Base-by-base conservation (phyloP, 2,797 vertebrate species). In the Austrolebias charrua region DNA sequence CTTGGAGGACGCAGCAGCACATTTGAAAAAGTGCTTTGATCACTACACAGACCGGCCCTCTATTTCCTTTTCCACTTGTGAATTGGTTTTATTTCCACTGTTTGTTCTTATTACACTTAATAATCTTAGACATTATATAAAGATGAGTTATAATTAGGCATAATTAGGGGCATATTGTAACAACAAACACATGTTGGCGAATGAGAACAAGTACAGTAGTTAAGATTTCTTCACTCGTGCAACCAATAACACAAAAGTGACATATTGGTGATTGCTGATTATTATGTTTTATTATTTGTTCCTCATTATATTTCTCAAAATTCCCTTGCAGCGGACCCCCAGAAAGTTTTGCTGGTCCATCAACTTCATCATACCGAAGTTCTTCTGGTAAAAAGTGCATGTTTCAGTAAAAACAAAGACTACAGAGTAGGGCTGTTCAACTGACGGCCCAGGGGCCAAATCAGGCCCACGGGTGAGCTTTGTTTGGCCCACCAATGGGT, bases 11-110 rank as follows among this genome's bases (percentile, higher is more conserved):
- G 70, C 80, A 87, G 81, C 78, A 73, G 82, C 63, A 61, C 45
- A 63, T 84, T 78, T 67, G 58, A 55, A 73, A 55, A 68, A 80
- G 73, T 33, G 62, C 86, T 88, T 92, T 92, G 89, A 92, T 92
- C 86, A 76, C 55, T 65, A 10, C 74, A 61, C 71, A 71, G 64
- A 66, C 43, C 45, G 7, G 49, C 75, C 66, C 68, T 47, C 60
- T 79, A 54, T 73, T 55, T 71, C 59, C 60, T 54, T 72, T 73
- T 59, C 76, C 66, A 65, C 79, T 74, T 49, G 64, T 70, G 40
- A 61, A 46, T 63, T 49, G 69, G 47, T 70, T 78, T 76, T 29
- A 55, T 76, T 33, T n/a, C n/a, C n/a, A 11, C 49, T 47, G 40
- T 60, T 60, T 56, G 45, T 29, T 49, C 48, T 73, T 43, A 47